Conservation (phyloP, 2,113 vertebrate species). For the Trogon surrucura region DNA sequence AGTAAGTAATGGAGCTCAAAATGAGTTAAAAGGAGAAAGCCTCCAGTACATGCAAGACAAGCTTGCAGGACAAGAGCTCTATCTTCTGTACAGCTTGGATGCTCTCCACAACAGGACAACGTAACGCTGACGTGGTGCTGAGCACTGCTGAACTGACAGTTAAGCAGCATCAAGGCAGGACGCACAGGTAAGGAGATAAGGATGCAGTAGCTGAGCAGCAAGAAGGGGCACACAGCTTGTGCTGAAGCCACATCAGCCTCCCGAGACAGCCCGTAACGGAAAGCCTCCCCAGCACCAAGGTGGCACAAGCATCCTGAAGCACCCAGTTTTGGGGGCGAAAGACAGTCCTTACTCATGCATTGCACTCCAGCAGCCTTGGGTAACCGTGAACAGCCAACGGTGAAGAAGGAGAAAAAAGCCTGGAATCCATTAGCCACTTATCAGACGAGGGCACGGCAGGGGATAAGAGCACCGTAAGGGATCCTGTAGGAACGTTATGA, state of each 20-base stretch:
- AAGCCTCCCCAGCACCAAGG: not conserved
- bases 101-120: not conserved
- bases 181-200: not conserved
- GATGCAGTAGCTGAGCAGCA: not conserved
- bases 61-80: not conserved
- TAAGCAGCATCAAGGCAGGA: not conserved
- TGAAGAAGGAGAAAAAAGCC: not conserved
- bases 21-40: not conserved
- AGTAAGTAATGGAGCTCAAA: not conserved
- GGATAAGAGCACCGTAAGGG: not conserved
- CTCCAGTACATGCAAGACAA: not conserved
- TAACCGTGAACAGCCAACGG: not conserved
- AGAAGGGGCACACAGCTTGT: not conserved
- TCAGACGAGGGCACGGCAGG: not conserved
- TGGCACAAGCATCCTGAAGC: not conserved
- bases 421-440: constrained; percentile 6
- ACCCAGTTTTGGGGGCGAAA: not conserved
- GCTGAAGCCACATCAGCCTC: not conserved
- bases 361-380: not conserved
- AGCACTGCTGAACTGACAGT: not conserved
- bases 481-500: constrained; percentile 3
- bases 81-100: not conserved
- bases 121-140: accelerated
- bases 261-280: not conserved
- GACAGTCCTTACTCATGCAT: not conserved